These are phyloP conservation scores for Chrysolina haemoptera DNA, from an alignment of 2,888 invertebrate species.

Conservation along the genomic window DNA sequence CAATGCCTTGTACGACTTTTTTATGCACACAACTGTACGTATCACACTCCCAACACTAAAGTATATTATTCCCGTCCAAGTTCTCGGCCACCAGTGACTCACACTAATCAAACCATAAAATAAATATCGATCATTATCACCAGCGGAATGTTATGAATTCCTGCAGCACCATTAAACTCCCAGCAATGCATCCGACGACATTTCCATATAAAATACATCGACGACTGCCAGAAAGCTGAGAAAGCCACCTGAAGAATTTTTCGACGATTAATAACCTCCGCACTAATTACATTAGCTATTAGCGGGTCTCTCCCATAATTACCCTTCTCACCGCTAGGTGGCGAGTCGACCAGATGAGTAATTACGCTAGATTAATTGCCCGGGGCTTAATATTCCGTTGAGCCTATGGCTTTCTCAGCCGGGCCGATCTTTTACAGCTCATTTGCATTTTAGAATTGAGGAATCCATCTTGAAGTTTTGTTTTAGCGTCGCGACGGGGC, in stretches of 20 bases:
- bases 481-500: conserved; percentile 53
- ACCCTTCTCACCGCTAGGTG: conserved; percentile 37
- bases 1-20: no score
- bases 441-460: conserved; percentile 69
- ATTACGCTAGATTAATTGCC: conserved; percentile 61
- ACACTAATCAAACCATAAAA: conserved; percentile 10
- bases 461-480: conserved; percentile 67
- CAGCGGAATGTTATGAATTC: conserved; percentile 28
- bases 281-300: conserved; percentile 64
- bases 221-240: conserved; percentile 26
- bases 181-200: conserved; percentile 30
- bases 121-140: conserved; percentile 18
- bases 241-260: conserved; percentile 66
- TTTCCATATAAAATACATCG: conserved; percentile 47
- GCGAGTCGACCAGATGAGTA: conserved; percentile 44
- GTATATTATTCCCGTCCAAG: not conserved
- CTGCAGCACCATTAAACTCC: conserved; percentile 30
- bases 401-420: conserved; percentile 59
- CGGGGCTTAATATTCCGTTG: conserved; percentile 57
- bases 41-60: not conserved
- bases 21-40: no score
- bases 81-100: not conserved
- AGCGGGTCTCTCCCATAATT: conserved; percentile 27
- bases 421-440: conserved; percentile 68
- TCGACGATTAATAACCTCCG: conserved; percentile 65